Evolutionary conservation across 1,140 invertebrate genomes (phyloP).

Genomic region (Caenorhabditis elegans): DNA sequence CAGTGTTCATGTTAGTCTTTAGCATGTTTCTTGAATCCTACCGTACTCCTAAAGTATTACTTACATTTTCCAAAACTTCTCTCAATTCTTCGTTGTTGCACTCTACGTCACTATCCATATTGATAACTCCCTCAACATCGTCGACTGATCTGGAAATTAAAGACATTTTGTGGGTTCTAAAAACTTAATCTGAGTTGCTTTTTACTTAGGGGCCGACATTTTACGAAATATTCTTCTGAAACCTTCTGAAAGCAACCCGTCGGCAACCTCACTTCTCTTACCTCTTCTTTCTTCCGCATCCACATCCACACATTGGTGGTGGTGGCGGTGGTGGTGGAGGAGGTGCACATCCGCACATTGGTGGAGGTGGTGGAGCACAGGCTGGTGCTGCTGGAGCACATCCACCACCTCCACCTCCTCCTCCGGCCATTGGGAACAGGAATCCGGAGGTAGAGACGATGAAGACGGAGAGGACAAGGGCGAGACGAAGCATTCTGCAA

Average conservation of each 20-base stretch:
- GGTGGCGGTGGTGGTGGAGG: not conserved
- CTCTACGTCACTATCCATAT: not conserved
- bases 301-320: not conserved
- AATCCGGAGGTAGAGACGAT: not conserved
- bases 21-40: no score
- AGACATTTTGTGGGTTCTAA: no score
- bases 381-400: no score
- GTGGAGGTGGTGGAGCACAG: not conserved
- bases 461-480: not conserved
- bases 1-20: no score
- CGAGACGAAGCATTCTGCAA: not conserved
- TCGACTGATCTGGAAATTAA: not conserved
- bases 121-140: not conserved
- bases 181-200: no score
- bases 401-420: not conserved
- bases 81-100: not conserved
- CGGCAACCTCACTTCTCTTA: no score
- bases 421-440: conserved; percentile 12
- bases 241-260: no score
- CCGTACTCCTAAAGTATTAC: no score
- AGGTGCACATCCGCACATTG: not conserved
- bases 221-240: no score
- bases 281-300: conserved; percentile 11
- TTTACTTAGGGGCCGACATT: no score
- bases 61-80: not conserved